Conservation (phyloP, 1,140 invertebrate genomes). For the Bombus balteatus region DNA sequence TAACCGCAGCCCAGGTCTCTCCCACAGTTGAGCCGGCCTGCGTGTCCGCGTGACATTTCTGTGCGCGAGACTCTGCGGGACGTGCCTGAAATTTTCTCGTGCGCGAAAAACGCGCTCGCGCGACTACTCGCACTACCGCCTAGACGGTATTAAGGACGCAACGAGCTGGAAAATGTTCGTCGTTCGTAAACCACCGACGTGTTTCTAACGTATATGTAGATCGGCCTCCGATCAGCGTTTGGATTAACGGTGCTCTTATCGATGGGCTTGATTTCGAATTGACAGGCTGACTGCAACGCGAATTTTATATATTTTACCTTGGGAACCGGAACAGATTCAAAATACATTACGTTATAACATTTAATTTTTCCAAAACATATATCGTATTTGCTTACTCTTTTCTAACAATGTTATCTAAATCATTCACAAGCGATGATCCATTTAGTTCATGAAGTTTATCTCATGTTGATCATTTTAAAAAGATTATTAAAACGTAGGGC, state of each 20-base stretch:
- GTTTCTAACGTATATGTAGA: background rate
- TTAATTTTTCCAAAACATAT: too few species aligned
- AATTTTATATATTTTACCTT: too few species aligned
- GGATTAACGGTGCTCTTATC: background rate
- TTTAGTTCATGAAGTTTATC: too few species aligned
- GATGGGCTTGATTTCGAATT: background rate
- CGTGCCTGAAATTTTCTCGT: constrained; percentile 33
- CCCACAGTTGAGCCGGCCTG: constrained; percentile 31
- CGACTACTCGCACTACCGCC: background rate
- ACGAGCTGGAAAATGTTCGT: background rate
- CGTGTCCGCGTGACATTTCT: constrained; percentile 35
- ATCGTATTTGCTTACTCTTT: too few species aligned
- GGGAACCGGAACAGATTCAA: too few species aligned
- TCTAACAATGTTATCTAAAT: too few species aligned
- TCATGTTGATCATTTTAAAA: too few species aligned
- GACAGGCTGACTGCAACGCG: too few species aligned
- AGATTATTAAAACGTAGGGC: too few species aligned
- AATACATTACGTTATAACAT: too few species aligned
- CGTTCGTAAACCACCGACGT: background rate
- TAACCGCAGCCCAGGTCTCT: constrained; percentile 55
- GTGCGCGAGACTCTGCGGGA: constrained; percentile 24
- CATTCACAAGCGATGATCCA: too few species aligned
- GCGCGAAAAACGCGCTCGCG: constrained; percentile 30
- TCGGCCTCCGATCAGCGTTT: background rate
- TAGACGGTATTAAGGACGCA: background rate